Conservation (phyloP, 2,888 invertebrate species). For the Lissonota sp. region DNA sequence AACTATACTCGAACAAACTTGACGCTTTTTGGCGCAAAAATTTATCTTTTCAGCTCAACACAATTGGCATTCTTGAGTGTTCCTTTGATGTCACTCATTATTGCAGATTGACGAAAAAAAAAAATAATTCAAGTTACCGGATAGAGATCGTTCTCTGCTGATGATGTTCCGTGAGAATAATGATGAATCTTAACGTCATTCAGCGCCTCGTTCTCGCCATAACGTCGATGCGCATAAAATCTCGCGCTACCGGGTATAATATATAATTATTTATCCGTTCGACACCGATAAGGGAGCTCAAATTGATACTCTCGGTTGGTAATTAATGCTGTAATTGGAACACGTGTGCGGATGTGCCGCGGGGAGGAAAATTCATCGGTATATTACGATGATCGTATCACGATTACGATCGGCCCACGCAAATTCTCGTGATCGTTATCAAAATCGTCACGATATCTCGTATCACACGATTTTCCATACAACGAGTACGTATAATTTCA, state of each 20-base stretch:
- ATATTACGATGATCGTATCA: constrained; percentile 11
- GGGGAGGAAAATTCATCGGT: constrained; percentile 46
- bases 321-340: constrained; percentile 65
- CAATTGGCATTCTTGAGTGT: too few relatives aligned
- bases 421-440: constrained; percentile 59
- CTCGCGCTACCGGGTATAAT: neutral
- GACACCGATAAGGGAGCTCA: constrained; percentile 46
- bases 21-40: too few relatives aligned
- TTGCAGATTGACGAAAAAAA: too few relatives aligned
- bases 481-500: constrained; percentile 5
- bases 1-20: too few relatives aligned
- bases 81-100: too few relatives aligned
- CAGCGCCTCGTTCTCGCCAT: too few relatives aligned
- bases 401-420: constrained; percentile 65
- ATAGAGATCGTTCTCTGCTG: too few relatives aligned
- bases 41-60: too few relatives aligned
- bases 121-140: too few relatives aligned
- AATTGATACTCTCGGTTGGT: constrained; percentile 56
- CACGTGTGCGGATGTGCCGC: constrained; percentile 67
- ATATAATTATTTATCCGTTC: constrained; percentile 42
- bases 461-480: constrained; percentile 36
- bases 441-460: constrained; percentile 47
- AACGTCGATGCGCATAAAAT: too few relatives aligned
- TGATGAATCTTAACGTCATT: too few relatives aligned
- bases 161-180: too few relatives aligned